phyloP scores from a whole-genome alignment of 2,113 vertebrate genomes.

The Scopus umbretta region DNA sequence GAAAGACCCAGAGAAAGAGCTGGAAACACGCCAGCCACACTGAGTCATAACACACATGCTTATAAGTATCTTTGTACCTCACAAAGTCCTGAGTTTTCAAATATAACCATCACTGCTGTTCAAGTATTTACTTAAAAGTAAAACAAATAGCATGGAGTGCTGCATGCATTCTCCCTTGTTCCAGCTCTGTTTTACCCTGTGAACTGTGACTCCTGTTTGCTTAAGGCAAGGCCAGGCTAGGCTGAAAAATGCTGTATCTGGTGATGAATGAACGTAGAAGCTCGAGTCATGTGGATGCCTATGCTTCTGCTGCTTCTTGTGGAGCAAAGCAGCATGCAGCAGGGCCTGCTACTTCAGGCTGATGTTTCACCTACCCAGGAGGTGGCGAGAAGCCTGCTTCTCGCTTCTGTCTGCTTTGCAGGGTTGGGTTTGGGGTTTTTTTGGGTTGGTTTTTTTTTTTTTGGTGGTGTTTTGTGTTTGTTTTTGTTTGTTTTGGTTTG shows the following conservation, averaged over 20 bases:
- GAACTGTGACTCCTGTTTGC: slow-evolving; percentile 41
- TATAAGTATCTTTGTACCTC: slow-evolving; percentile 36
- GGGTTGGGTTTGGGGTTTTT: no score
- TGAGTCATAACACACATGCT: slow-evolving; percentile 47
- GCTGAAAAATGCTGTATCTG: neutral
- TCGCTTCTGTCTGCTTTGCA: neutral
- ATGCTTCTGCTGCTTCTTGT: neutral
- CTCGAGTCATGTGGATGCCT: fast-evolving
- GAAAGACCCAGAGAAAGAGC: slow-evolving; percentile 47
- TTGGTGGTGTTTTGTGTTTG: no score
- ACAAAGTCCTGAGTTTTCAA: slow-evolving; percentile 30
- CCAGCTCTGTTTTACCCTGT: neutral
- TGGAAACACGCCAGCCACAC: slow-evolving; percentile 14
- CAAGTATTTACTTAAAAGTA: slow-evolving; percentile 44
- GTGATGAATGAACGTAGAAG: neutral
- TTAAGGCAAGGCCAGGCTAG: neutral
- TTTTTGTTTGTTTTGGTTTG: no score
- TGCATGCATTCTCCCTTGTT: neutral
- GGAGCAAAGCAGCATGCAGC: neutral
- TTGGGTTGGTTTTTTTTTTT: no score
- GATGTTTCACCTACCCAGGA: neutral
- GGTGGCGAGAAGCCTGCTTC: neutral
- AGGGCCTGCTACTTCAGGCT: neutral
- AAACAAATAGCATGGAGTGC: slow-evolving; percentile 21
- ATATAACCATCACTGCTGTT: slow-evolving; percentile 41